Evolutionary conservation across 1,140 invertebrate genomes (phyloP), one percentile per base, ranked within the genome.

Genomic region (Micrasema longulum): DNA sequence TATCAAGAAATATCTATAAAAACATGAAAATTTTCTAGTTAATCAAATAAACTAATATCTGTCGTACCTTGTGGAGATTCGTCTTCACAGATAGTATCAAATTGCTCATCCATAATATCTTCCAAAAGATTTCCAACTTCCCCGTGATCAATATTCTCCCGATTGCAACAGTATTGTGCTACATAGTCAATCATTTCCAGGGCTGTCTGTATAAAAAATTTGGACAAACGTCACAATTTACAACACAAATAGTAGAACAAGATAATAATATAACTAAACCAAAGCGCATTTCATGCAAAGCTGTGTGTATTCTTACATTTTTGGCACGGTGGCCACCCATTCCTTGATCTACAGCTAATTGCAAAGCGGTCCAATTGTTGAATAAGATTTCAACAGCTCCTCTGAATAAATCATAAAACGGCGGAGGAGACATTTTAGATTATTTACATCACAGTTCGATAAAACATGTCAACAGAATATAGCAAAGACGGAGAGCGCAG

Each of bases 31-130:
- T 16, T 71, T 72, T 65, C 41, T 16, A 55, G 31, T 70, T 53
- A 43, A 38, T 57, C 63, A 18, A 48, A 9, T 20, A 10, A 0
- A 22, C 20, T 12, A 11, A 4, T 14, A 68, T 69, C 1, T 7
- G 12, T 31, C 26, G 53, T 63, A 80, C 81, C 80, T 76, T 78
- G 80, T 22, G 85, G 83, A 18, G 87, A 88, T 53, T 83, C 78
- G 75, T 88, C 87, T 74, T 88, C 87, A 73, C 86, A 87, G 10
- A 87, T 76, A 10, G 87, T 88, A 35, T 87, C 78, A 71, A 88
- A 88, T 76, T 88, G 83, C 76, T 87, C 80, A 76, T 88, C 86
- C 79, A 88, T 82, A n/a, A 87, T 80, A 55, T 87, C 87, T 63
- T 87, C 85, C 26, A 88, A 73, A 9, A 84, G 80, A 57, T 86